Percentiles rank a stretch among this genome's conserved stretches.
Conservation (phyloP, 2,113 vertebrate genomes). For the Platichthys stellatus region DNA sequence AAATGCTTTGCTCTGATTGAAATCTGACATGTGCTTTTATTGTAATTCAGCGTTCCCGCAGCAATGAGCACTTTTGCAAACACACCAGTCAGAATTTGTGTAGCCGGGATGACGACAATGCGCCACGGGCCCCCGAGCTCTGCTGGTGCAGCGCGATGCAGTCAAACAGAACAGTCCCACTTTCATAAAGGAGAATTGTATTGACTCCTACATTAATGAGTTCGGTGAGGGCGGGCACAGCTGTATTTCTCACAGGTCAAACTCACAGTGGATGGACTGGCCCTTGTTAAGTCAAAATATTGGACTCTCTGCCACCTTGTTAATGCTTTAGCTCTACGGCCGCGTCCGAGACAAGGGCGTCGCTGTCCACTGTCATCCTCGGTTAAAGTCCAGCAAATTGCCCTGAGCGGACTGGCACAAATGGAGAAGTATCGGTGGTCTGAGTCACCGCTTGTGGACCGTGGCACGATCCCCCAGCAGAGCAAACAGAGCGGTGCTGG, state of each 20-base stretch:
- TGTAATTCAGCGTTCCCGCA: not conserved
- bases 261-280: not conserved
- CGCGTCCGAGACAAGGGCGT: not conserved
- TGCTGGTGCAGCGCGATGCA: not conserved
- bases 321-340: constrained; percentile 15
- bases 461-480: constrained; percentile 42
- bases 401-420: constrained; percentile 7
- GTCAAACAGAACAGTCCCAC: not conserved
- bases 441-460: constrained; percentile 50
- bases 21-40: constrained; percentile 20
- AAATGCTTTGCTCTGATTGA: constrained; percentile 10
- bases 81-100: not conserved
- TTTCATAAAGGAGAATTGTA: not conserved
- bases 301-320: constrained; percentile 14
- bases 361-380: constrained; percentile 20
- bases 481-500: constrained; percentile 49
- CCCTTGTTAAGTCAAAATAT: constrained; percentile 22
- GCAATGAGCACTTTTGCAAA: not conserved
- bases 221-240: constrained; percentile 16
- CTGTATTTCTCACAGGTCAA: constrained; percentile 11
- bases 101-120: not conserved
- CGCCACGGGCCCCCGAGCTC: no score
- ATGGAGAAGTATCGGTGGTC: constrained; percentile 4
- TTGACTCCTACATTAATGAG: constrained; percentile 11
- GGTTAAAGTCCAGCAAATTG: constrained; percentile 51